phyloP scores from a whole-genome alignment of 2,888 invertebrate species.

The Carabus problematicus region DNA sequence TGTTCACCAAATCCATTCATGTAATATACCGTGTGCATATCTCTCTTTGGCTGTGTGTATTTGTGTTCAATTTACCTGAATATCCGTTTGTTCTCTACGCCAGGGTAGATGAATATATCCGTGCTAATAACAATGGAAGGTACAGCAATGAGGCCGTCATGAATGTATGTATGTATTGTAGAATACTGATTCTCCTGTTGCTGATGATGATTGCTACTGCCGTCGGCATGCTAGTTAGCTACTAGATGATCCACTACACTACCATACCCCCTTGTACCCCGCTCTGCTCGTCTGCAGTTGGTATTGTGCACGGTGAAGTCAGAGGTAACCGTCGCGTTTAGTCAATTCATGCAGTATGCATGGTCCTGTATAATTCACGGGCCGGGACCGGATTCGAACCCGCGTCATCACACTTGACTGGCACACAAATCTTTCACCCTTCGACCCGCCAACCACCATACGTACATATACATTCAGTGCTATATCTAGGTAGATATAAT shows the following conservation, averaged over 20 bases:
- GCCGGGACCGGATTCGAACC: conserved; percentile 50
- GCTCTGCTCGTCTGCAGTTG: not conserved
- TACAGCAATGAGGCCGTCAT: no score
- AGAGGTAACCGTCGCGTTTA: conserved; percentile 50
- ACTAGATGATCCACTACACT: not conserved
- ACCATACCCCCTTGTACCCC: not conserved
- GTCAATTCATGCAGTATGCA: conserved; percentile 59
- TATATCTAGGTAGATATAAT: no score
- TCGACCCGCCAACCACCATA: conserved; percentile 3
- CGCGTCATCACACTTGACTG: conserved; percentile 60
- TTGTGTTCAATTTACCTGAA: no score
- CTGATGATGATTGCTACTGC: conserved; percentile 7
- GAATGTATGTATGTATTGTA: not conserved
- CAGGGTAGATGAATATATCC: no score
- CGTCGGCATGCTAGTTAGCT: no score
- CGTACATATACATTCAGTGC: no score
- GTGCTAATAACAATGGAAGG: no score
- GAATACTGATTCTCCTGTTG: not conserved
- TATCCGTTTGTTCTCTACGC: no score
- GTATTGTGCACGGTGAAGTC: not conserved
- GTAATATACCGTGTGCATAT: no score
- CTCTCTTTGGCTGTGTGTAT: no score
- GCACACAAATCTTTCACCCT: conserved; percentile 58
- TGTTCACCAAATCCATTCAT: no score
- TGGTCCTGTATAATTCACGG: conserved; percentile 57